Base-by-base conservation (phyloP, 2,888 invertebrate genomes). In the Incurvaria masculella region DNA sequence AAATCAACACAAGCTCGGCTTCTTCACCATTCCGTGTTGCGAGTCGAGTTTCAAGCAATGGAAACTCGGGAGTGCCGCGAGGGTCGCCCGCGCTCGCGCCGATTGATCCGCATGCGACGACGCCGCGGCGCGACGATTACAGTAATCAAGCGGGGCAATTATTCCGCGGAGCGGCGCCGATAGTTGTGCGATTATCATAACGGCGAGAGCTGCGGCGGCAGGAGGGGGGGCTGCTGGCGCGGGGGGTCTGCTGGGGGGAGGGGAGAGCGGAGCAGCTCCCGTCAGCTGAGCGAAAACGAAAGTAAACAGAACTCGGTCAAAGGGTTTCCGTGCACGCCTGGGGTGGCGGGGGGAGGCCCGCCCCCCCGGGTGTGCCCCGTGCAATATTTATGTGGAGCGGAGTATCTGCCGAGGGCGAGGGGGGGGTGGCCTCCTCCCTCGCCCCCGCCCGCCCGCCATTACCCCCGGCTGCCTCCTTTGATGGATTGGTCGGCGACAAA, bases 241-340 rank as follows among this genome's bases (percentile, higher is more conserved):
- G 65, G 64, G 63, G 57, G 65, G 69, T 72, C 69, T 64, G 69
- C 21, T 26, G 65, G 64, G 63, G 57, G 65, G 69, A 72, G 69
- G 64, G 69, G 69, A 17, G 47, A 19, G 42, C 38, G 43, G 44
- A 63, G 65, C 65, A 21, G 17, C 10, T 68, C 71, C 67, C 76
- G 75, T 74, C 79, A 78, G 79, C 79, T 79, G 79, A 75, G 76
- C 69, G 79, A 79, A 79, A 79, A 75, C 72, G 79, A 79, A 79
- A 79, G 79, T 79, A 78, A 78, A 78, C 78, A 79, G 78, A 78
- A 79, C 76, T 79, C 79, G 79, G 79, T 79, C 79, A 79, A 79
- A 79, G 79, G 79, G 79, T 78, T 75, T 73, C 75, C 74, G 74
- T 69, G 75, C 76, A 72, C 75, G 18, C 41, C n/a, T n/a, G n/a